These are phyloP conservation scores for Sweltsa coloradensis DNA, from an alignment of 1,140 invertebrate genomes.

Conservation along the genomic window DNA sequence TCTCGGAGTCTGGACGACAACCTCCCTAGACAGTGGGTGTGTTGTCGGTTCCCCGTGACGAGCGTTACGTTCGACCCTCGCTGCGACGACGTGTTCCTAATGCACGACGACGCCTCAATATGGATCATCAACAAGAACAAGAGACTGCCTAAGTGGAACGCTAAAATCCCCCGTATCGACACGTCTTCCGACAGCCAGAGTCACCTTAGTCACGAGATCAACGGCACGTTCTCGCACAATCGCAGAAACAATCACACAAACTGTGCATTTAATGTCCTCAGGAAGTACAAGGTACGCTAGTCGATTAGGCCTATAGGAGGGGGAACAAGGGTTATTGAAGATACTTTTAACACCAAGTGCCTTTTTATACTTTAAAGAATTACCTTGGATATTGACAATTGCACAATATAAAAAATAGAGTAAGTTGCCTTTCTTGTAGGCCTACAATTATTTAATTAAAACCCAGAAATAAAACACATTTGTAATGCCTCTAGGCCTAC, in stretches of 20 bases:
- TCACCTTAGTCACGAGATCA: not conserved
- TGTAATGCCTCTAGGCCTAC: too few species aligned
- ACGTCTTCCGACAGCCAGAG: not conserved
- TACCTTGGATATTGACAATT: too few species aligned
- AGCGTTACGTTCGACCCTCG: constrained; percentile 42
- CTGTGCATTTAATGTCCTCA: constrained; percentile 29
- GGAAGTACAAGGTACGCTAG: constrained; percentile 37
- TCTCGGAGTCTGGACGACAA: constrained; percentile 33
- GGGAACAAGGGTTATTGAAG: too few species aligned
- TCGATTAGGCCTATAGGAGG: too few species aligned
- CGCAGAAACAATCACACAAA: constrained; percentile 23
- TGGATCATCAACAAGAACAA: constrained; percentile 45
- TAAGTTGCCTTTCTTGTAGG: too few species aligned
- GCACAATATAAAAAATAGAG: too few species aligned
- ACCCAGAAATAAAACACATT: too few species aligned
- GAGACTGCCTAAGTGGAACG: constrained; percentile 22
- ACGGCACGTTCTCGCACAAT: constrained; percentile 11
- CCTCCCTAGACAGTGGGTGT: constrained; percentile 33
- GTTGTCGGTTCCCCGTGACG: constrained; percentile 33
- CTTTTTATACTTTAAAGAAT: too few species aligned
- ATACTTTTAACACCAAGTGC: too few species aligned
- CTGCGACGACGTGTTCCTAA: constrained; percentile 43
- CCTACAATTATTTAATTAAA: too few species aligned
- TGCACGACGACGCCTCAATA: constrained; percentile 47
- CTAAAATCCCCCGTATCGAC: not conserved